Base-by-base conservation (phyloP, 2,113 vertebrate genomes). In the Cygnus buccinator region DNA sequence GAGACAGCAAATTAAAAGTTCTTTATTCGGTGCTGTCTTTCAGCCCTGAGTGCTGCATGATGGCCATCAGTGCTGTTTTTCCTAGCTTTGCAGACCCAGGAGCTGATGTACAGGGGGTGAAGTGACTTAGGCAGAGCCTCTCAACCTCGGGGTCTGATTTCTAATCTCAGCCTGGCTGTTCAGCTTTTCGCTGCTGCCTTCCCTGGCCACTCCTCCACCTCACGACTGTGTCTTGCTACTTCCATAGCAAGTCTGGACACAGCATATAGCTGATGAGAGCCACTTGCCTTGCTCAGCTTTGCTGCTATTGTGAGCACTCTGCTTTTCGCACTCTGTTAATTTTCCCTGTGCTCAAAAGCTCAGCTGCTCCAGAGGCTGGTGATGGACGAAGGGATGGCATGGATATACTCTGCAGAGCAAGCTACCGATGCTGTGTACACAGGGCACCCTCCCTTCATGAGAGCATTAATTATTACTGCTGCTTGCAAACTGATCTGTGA, bases 401-500 rank as follows among this genome's bases (percentile, higher is more conserved):
- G n/a, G 73, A 14, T 23, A 50, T 33, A 39, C 57, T 19, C 14
- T 70, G 48, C 39, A 50, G 48, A 72, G 67, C 33, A 9, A 46
- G 58, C 18, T 15, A 22, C 52, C 11, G 2, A 1, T 1, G 20
- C 59, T 35, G 65, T 3, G 0, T 13, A 3, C 44, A 5, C 10
- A 13, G 48, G 31, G 2, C 82, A 57, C 66, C n/a, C 50, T 78
- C 55, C 50, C 55, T 78, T 46, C 12, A 21, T 14, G 44, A n/a
- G 29, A 87, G 41, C 50, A 83, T 66, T 55, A 77, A 81, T 94
- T 88, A 88, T 85, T 88, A 61, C 83, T 50, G 79, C 83, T 50
- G 43, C 89, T 82, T 75, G 75, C 59, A 81, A 62, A 90, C 65
- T 9, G 61, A 92, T n/a, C 70, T 67, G 83, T 57, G 66, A 81